Evolutionary conservation across 1,140 invertebrate species (phyloP).

Genomic region (Aleiodes sp.): DNA sequence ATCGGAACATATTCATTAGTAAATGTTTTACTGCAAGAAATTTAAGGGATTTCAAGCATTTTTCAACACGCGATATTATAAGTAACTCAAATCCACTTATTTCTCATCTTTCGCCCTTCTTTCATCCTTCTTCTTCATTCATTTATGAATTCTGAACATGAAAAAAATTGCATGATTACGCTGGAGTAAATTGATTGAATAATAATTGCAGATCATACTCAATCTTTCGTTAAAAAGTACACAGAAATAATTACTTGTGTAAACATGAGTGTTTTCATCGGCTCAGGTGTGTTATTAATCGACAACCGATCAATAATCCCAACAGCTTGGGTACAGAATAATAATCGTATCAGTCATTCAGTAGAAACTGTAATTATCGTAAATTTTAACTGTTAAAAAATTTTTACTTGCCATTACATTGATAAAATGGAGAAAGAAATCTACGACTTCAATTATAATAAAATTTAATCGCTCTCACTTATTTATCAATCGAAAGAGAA

Average conservation of each 20-base stretch:
- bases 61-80: slow-evolving; percentile 3
- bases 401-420: too few species aligned
- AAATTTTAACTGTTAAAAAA: background rate
- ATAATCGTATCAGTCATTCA: background rate
- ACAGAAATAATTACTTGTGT: background rate
- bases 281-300: background rate
- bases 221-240: background rate
- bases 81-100: background rate
- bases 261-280: slow-evolving; percentile 2
- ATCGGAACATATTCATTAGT: slow-evolving; percentile 1
- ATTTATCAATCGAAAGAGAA: background rate
- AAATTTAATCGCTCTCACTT: background rate
- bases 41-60: background rate
- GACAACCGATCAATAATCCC: background rate
- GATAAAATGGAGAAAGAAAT: background rate
- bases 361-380: background rate
- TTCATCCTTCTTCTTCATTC: background rate
- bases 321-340: background rate
- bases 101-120: background rate
- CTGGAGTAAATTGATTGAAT: background rate
- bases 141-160: background rate
- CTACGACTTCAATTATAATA: background rate
- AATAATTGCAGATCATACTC: background rate
- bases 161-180: background rate
- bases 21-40: background rate